Base-by-base conservation (phyloP, 1,140 invertebrate genomes). In the Mercenaria mercenaria region DNA sequence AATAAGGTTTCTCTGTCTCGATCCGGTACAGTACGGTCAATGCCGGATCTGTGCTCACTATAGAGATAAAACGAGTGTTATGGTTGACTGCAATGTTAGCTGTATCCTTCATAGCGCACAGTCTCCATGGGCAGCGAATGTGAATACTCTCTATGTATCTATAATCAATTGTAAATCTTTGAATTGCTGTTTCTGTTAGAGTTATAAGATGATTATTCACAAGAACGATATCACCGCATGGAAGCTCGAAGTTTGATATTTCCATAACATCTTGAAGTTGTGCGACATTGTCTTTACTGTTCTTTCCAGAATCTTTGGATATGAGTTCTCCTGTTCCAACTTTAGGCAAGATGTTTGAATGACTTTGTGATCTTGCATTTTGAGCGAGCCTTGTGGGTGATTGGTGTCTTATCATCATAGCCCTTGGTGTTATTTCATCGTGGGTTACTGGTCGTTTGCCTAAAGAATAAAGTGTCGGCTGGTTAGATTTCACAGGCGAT, bases 1-100 rank as follows among this genome's bases (percentile, higher is more conserved):
- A 82, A 69, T 89, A 89, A 0, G 88, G 88, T 50, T 89, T 89
- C 23, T 89, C 88, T 18, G 88, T 89, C 41, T 89, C 88, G 41
- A 89, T 89, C 50, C 80, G 64, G 56, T 89, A 89, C 8, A 89
- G 41, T 52, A 81, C 67, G 0, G 32, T 47, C 11, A 89, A 43
- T 18, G 29, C n/a, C 37, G 88, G 88, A 37, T 59, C 80, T 0
- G 88, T 89, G 39, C 50, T 59, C 18, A 89, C 47, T 6, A 89
- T 84, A 2, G 88, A 83, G 15, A 89, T 77, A 34, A 83, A 89
- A 34, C 88, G 64, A 37, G 81, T 89, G 39, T 89, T 89, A 34
- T 89, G 88, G 32, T 89, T 89, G 23, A 89, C 69, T 13, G 81
- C 81, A 20, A 89, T 47, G 56, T 83, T 83, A 18, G 39, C 23